Evolutionary conservation across 2,113 vertebrate genomes (phyloP).

Genomic region (Hydrolagus affinis): DNA sequence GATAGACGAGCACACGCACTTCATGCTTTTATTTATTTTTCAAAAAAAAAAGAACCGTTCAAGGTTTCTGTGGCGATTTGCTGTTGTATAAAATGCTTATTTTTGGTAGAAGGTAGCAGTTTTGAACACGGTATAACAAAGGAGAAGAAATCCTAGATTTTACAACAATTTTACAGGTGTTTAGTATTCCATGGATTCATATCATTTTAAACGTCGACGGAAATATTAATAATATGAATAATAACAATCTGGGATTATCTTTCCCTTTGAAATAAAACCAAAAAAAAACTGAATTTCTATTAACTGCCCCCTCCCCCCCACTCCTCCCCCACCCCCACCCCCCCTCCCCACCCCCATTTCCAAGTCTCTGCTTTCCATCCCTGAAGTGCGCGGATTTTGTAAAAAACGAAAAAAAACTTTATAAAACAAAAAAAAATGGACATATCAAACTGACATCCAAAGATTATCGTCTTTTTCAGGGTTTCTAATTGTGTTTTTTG

Average conservation of each 20-base stretch:
- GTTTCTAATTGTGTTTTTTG: conserved; percentile 83
- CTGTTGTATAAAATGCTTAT: conserved; percentile 29
- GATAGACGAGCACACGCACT: conserved; percentile 30
- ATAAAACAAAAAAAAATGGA: conserved; percentile 45
- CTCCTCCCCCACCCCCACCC: conserved; percentile 66
- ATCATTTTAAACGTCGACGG: conserved; percentile 41
- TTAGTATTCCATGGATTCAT: conserved; percentile 11
- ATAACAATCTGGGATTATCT: conserved; percentile 59
- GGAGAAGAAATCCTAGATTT: conserved; percentile 27
- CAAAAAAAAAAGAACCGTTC: not conserved
- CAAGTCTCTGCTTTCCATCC: conserved; percentile 74
- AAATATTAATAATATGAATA: conserved; percentile 49
- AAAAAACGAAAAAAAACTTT: conserved; percentile 70
- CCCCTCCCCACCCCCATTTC: conserved; percentile 64
- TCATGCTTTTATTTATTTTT: conserved; percentile 13
- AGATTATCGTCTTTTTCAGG: conserved; percentile 96
- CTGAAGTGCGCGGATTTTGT: conserved; percentile 36
- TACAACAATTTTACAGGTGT: not conserved
- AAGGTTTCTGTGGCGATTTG: conserved; percentile 19
- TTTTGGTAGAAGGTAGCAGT: conserved; percentile 31
- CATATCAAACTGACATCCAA: conserved; percentile 86
- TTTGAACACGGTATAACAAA: conserved; percentile 23
- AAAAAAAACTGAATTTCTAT: conserved; percentile 57
- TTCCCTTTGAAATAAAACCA: conserved; percentile 75
- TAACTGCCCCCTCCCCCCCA: conserved; percentile 59